Evolutionary conservation across 2,888 invertebrate species (phyloP), one percentile per base, ranked within the genome.

Genomic region (Macrophya alboannulata): DNA sequence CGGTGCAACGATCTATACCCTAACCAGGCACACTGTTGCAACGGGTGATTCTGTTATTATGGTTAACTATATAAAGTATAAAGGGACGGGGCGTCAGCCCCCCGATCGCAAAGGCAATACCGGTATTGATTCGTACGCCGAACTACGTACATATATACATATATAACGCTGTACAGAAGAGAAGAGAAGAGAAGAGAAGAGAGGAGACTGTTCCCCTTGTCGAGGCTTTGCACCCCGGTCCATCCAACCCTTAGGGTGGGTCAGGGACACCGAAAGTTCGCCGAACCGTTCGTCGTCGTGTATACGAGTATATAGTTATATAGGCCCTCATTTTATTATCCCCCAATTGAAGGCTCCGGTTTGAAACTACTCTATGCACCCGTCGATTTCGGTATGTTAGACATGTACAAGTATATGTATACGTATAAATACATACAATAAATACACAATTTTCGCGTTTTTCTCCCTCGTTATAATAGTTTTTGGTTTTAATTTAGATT

Each of bases 191-290:
- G 40, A 48, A 68, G 21, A 65, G 77, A 72, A 55, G 40, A 21
- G 68, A 84, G 37, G 77, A 62, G 77, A 62, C 59, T 59, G 79
- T 37, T 25, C 79, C 55, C 79, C 59, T 59, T 37, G 55, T 48
- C n/a, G 77, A 76, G 31, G 55, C 45, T 48, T 76, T 76, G 45
- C 79, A 59, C 79, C 55, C 65, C 82, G 82, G 65, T 65, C 65
- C 82, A 82, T 82, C 82, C 43, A 65, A 25, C 82, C 91, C 91
- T 93, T 93, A 91, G 92, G 93, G 92, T 93, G 92, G 92, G 92
- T 93, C 92, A 93, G 92, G 93, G 91, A 92, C 92, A 90, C 88
- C 87, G 37, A 77, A 88, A 88, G 82, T 82, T 82, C 82, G 82
- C 65, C 65, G 82, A 82, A 82, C 82, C 82, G 82, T 17, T 21